Percentiles rank a stretch among this genome's conserved stretches.
These are phyloP conservation scores for Gorsachius goisagi DNA, from an alignment of 2,113 vertebrate species.

Conservation along the genomic window DNA sequence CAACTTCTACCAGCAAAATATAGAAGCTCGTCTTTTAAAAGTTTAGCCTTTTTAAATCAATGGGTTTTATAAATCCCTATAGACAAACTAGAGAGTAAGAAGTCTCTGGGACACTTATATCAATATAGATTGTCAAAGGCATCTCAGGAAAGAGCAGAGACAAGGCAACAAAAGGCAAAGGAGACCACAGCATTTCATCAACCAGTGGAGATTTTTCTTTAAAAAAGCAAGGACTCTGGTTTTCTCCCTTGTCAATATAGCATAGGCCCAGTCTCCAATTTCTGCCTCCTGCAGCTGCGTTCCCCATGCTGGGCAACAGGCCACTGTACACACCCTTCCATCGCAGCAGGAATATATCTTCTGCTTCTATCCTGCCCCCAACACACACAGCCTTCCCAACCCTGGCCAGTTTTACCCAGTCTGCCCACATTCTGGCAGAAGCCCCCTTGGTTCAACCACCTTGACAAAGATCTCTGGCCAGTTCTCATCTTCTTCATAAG, in stretches of 20 bases:
- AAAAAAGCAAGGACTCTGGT: background rate
- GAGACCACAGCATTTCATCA: background rate
- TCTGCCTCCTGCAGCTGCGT: background rate
- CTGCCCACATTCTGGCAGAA: background rate
- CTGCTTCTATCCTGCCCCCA: background rate
- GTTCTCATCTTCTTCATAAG: slow-evolving; percentile 97
- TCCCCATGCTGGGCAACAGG: background rate
- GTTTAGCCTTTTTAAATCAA: background rate
- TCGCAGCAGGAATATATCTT: background rate
- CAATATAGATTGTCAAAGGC: background rate
- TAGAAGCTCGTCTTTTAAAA: background rate
- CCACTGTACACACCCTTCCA: rapidly evolving
- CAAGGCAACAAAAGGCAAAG: background rate
- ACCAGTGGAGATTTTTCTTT: background rate
- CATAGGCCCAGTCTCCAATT: background rate
- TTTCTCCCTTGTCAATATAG: background rate
- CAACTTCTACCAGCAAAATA: background rate
- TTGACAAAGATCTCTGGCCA: slow-evolving; percentile 99
- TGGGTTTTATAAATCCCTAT: background rate
- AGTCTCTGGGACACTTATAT: background rate
- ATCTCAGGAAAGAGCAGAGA: background rate
- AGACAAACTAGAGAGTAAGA: background rate
- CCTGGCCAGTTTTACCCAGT: background rate
- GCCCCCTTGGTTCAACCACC: slow-evolving; percentile 57
- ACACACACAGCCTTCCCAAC: background rate